Evolutionary conservation across 2,113 vertebrate genomes (phyloP).

Genomic region (Carassius carassius): DNA sequence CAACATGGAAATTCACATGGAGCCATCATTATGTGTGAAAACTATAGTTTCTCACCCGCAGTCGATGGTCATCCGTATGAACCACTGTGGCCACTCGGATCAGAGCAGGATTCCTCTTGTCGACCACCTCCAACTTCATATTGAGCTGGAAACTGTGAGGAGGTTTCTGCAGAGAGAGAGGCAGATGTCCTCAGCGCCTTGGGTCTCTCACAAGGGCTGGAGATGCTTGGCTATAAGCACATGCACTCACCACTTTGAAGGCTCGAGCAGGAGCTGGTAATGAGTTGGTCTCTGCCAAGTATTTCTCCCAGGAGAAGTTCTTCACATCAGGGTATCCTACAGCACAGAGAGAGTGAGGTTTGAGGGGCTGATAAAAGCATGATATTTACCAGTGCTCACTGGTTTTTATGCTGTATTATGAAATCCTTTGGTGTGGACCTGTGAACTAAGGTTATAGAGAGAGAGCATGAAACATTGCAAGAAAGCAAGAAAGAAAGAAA

Average conservation of each 20-base stretch:
- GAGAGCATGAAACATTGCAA: neutral
- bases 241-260: slow-evolving; percentile 81
- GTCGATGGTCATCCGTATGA: slow-evolving; percentile 82
- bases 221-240: neutral
- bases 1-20: too few species aligned
- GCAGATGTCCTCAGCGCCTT: neutral
- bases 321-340: slow-evolving; percentile 80
- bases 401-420: neutral
- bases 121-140: slow-evolving; percentile 84
- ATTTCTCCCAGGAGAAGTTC: slow-evolving; percentile 86
- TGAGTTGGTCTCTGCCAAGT: slow-evolving; percentile 85
- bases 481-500: too few species aligned
- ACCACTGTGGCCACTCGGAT: slow-evolving; percentile 82
- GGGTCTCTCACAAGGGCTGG: neutral
- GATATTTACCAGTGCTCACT: neutral
- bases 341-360: slow-evolving; percentile 3
- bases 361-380: neutral
- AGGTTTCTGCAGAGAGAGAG: slow-evolving; percentile 74
- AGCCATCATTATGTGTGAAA: too few species aligned
- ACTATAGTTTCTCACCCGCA: slow-evolving; percentile 74
- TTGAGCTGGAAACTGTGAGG: slow-evolving; percentile 84
- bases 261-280: slow-evolving; percentile 84
- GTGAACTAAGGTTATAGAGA: neutral
- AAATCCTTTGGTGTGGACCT: neutral
- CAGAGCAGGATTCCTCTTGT: slow-evolving; percentile 83